Evolutionary conservation across 1,140 invertebrate genomes (phyloP), one percentile per base, ranked within the genome.

Genomic region (Diorhabda carinulata): DNA sequence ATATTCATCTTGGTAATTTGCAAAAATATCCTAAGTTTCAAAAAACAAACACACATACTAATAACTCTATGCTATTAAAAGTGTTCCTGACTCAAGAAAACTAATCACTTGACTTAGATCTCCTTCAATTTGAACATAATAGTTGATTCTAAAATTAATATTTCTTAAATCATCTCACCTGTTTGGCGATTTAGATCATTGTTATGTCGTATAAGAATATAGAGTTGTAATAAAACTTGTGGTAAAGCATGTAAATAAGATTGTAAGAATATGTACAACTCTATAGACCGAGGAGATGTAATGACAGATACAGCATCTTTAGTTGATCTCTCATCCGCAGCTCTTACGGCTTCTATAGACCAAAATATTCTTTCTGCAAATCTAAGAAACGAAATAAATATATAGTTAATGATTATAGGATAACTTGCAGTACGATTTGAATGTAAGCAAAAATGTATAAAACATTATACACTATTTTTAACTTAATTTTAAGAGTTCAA

Each of bases 161-260:
- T 25, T 25, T 25, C 25, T 25, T 25, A 25, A 25, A 25, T 25
- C 25, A 25, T 25, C 25, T 25, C 25, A 25, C 79, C 70, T 73
- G 78, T 80, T 67, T 79, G 64, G 64, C 67, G 60, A 60, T 78
- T 72, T 7, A 73, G 67, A 41, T 77, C 77, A n/a, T 78, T 63
- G 65, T 80, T 81, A 69, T 86, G 79, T 57, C 78, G 75, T 57
- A 88, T 84, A 64, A 89, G 76, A 62, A 88, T 79, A 73, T 87
- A 84, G 3, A 85, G 78, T 74, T 89, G 88, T 25, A 91, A 82
- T 42, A 91, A 79, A 6, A 89, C 87, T 78, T 90, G 87, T 0
- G 90, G 90, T 5, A 88, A 87, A 4, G 88, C 86, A 78, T 92
- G 90, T 42, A 90, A 83, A 81, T 89, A 92, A n/a, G 89, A 86